phyloP scores from a whole-genome alignment of 2,113 vertebrate species.

The Indicator maculatus region DNA sequence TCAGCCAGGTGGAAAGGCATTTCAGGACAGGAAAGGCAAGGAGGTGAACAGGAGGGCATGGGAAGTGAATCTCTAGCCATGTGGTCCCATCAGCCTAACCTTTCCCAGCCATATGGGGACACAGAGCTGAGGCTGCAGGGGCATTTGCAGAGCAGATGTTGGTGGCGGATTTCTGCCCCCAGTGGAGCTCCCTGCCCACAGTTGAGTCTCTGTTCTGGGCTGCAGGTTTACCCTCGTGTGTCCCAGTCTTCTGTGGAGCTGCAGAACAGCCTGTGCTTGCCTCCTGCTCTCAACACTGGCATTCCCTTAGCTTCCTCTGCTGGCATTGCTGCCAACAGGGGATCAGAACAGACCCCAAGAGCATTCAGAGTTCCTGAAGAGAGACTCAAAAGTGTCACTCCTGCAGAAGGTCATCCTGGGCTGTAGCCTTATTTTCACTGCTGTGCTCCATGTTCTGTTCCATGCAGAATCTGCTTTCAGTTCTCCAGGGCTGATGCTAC shows the following conservation, averaged over 20 bases:
- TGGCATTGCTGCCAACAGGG: not conserved
- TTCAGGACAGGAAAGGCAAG: not conserved
- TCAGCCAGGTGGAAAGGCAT: constrained; percentile 14
- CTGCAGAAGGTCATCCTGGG: not conserved
- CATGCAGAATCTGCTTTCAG: not conserved
- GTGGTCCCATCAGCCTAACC: not conserved
- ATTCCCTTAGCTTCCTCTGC: constrained; percentile 24
- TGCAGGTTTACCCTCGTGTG: not conserved
- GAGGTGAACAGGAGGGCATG: not conserved
- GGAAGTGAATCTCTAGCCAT: not conserved
- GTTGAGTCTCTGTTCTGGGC: constrained; percentile 21
- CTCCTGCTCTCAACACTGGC: not conserved
- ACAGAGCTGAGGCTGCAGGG: not conserved
- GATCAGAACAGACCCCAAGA: not conserved
- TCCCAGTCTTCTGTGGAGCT: not conserved
- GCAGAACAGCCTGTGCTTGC: not conserved
- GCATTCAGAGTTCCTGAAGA: constrained; percentile 34
- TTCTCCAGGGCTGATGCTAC: not conserved
- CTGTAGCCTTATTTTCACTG: constrained; percentile 12
- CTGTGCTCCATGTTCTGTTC: not conserved
- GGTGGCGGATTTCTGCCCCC: constrained; percentile 22
- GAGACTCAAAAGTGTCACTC: not conserved
- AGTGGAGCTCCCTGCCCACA: not conserved
- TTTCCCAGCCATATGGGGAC: not conserved
- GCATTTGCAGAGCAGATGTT: constrained; percentile 55